Evolutionary conservation across 2,113 vertebrate species (phyloP).

Genomic region (Amphiprion ocellaris): DNA sequence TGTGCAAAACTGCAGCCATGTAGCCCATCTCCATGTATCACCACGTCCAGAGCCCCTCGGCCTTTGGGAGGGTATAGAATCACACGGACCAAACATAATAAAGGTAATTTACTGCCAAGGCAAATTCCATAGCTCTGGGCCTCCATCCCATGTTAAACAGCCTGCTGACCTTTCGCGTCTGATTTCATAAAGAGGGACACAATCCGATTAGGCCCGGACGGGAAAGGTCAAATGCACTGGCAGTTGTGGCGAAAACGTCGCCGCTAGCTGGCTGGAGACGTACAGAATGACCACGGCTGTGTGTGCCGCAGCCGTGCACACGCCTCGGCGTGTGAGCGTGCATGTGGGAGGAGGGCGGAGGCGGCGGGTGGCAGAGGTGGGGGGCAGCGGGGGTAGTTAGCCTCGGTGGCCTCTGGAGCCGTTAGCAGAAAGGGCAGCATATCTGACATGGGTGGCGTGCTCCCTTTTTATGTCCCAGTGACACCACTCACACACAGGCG

Average conservation of each 20-base stretch:
- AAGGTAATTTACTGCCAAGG: conserved; percentile 96
- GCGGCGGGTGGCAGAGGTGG: conserved; percentile 39
- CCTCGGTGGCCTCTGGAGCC: conserved; percentile 82
- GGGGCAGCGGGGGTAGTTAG: conserved; percentile 76
- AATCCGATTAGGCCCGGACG: conserved; percentile 96
- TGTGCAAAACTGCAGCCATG: conserved; percentile 11
- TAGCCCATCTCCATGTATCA: conserved; percentile 60
- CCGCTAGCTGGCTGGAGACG: conserved; percentile 85
- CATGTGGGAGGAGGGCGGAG: conserved; percentile 13
- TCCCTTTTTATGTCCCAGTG: conserved; percentile 74
- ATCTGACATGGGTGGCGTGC: conserved; percentile 76
- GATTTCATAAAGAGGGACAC: conserved; percentile 96
- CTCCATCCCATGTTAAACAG: conserved; percentile 92
- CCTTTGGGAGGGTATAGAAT: conserved; percentile 70
- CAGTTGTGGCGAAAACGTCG: conserved; percentile 87
- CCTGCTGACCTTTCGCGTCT: conserved; percentile 94
- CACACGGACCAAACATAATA: conserved; percentile 90
- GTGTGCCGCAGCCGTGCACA: conserved; percentile 17
- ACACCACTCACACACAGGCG: conserved; percentile 45
- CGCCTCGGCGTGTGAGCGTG: conserved; percentile 39
- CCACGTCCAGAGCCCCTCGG: conserved; percentile 42
- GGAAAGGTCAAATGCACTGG: conserved; percentile 96
- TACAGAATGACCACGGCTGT: conserved; percentile 44
- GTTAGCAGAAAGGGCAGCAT: conserved; percentile 84
- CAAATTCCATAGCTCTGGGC: conserved; percentile 96